Evolutionary conservation across 2,888 invertebrate genomes (phyloP).

Genomic region (Metellina segmentata): DNA sequence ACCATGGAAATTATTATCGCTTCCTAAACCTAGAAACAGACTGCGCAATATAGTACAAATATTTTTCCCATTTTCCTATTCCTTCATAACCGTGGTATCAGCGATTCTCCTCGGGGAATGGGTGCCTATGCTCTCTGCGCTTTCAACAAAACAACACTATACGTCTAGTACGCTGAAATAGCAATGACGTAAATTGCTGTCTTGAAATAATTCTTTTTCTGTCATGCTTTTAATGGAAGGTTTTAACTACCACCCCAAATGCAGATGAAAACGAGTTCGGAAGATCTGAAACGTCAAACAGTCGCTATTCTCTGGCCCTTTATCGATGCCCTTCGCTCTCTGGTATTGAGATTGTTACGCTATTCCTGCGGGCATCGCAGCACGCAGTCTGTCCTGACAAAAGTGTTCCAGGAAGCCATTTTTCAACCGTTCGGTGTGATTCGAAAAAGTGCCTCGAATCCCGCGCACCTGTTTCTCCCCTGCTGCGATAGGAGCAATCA

Average conservation of each 20-base stretch:
- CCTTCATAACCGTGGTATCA: no score
- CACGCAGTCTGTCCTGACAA: background rate
- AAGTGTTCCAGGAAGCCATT: conserved; percentile 49
- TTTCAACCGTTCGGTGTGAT: conserved; percentile 14
- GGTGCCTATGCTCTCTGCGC: no score
- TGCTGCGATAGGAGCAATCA: conserved; percentile 34
- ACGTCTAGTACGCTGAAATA: background rate
- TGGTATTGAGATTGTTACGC: background rate
- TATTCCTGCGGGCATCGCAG: background rate
- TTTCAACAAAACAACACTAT: no score
- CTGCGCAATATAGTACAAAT: no score
- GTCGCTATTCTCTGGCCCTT: no score
- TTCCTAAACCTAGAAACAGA: no score
- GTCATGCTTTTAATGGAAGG: background rate
- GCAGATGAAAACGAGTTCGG: background rate
- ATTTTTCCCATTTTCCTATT: no score
- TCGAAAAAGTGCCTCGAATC: conserved; percentile 17
- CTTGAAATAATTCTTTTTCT: background rate
- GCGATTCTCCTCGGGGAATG: no score
- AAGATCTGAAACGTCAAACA: background rate
- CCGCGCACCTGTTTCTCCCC: conserved; percentile 45
- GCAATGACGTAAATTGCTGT: background rate
- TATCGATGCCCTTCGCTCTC: background rate
- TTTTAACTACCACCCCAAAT: background rate
- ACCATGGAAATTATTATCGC: no score